Evolutionary conservation across 2,113 vertebrate genomes (phyloP), one percentile per base, ranked within the genome.

Genomic region (Corythaixoides concolor): DNA sequence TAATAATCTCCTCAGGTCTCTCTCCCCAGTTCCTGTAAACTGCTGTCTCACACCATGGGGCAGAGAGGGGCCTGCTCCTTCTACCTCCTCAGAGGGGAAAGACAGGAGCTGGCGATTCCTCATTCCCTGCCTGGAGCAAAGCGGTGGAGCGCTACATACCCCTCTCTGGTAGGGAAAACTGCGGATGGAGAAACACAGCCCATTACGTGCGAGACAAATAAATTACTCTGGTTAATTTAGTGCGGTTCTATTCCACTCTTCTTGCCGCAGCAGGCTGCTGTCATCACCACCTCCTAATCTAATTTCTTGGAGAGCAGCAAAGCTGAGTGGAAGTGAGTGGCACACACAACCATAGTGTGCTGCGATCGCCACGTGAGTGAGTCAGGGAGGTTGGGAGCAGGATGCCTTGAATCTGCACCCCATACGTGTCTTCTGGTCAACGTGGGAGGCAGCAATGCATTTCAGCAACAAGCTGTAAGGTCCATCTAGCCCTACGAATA

Each of bases 161-260:
- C 8, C 20, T 47, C 41, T 87, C 41, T 52, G 55, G 5, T 39
- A 37, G 6, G 14, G 37, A 88, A 70, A 50, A 56, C 30, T 27
- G 17, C 41, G 62, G 62, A 41, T 68, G 73, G 45, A 82, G 59
- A 86, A 87, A 76, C 12, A 49, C 26, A 75, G 45, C 47, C 24
- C 33, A 35, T 81, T 56, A 56, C 2, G 0, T 53, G 35, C 0
- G 0, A 79, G 77, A 89, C 13, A 84, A 91, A 92, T 89, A 85
- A 93, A 91, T 73, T 47, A 89, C 69, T 87, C 58, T 73, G 37
- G 28, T 87, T 88, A 85, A 95, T 92, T 87, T 76, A 24, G 7
- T 66, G 69, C 62, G 55, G 66, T 49, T 93, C 58, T 66, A 27
- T 60, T 75, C 68, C 2, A 1, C 19, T 68, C 56, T 67, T 52